Evolutionary conservation across 2,113 vertebrate genomes (phyloP), one percentile per base, ranked within the genome.

Genomic region (Gobiocypris rarus): DNA sequence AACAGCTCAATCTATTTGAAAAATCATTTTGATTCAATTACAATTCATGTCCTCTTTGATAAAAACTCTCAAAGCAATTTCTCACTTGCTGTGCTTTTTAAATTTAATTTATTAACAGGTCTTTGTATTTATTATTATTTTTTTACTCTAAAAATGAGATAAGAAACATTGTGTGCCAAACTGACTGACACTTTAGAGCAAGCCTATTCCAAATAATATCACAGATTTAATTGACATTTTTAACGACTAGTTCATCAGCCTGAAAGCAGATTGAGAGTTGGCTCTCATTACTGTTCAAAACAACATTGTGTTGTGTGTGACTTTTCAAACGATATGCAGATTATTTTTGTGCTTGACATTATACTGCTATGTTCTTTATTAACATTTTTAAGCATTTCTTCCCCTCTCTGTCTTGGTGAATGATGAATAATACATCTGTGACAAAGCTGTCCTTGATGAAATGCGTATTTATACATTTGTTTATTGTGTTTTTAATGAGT

Each of bases 281-380:
- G 48, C 50, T 52, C 45, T 28, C 59, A 41, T 56, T 76, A 67
- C 34, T n/a, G 59, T 38, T 84, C 15, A 54, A 84, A 76, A 65
- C n/a, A 69, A 67, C 26, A 43, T 15, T n/a, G 50, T 17, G 34
- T 15, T n/a, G 50, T 17, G 34, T 73, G 31, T 77, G 83, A 84
- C 83, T 76, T 84, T 77, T 84, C 83, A 67, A 84, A 67, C 50
- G 61, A 81, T 54, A 84, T 67, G 74, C 61, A 84, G 83, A 77
- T 77, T 77, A 65, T 67, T 54, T 77, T 77, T 13, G 31, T 52
- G 74, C 48, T 52, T 84, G 74, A 77, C 28, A 56, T 67, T 52
- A 52, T n/a, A 56, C 81, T 83, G 73, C 31, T 50, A 34, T 43
- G 67, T 83, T 69, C 26, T 71, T 24, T 65, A 76, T 65, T 75